Base-by-base conservation (phyloP, 2,888 invertebrate species). In the Euphydryas editha region DNA sequence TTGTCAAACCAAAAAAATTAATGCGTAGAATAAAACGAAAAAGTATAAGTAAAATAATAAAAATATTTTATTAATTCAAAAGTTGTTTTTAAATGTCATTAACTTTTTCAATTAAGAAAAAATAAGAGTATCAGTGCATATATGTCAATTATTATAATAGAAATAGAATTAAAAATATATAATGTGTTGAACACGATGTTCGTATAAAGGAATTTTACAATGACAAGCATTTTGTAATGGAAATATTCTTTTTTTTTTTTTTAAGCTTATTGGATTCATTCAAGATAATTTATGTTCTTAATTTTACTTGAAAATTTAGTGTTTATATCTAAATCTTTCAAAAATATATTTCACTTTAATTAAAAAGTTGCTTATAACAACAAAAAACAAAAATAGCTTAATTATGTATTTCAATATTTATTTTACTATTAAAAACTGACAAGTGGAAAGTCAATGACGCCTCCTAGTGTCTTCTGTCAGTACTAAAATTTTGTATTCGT, bases 401-500 rank as follows among this genome's bases (percentile, higher is more conserved):
- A n/a, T n/a, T n/a, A n/a, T n/a, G n/a, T n/a, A n/a, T n/a, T n/a
- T n/a, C n/a, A n/a, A n/a, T n/a, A n/a, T n/a, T n/a, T 18, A 2
- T n/a, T 17, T 18, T 11, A 17, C 10, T 17, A 2, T 18, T 46
- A 57, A 62, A 51, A 47, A 67, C 47, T 70, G 70, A 70, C 70
- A 70, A 66, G 55, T 47, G 54, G 62, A 71, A 69, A 70, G 69
- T 72, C 71, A 71, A 73, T 62, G 58, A 75, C 82, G 86, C 88
- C 82, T 81, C 79, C 88, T 85, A 69, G 76, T 77, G 82, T 75
- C 61, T 72, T 74, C 75, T 75, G 81, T 81, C 76, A 90, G 90
- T 90, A 90, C 86, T 86, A 88, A 86, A 87, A 90, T 87, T 92
- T 92, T 92, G 92, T 92, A 91, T 92, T 93, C 90, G 91, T 92